Percentiles rank a stretch among this genome's conserved stretches.
Conservation (phyloP, 2,888 invertebrate species). For the Meliscaeva auricollis region DNA sequence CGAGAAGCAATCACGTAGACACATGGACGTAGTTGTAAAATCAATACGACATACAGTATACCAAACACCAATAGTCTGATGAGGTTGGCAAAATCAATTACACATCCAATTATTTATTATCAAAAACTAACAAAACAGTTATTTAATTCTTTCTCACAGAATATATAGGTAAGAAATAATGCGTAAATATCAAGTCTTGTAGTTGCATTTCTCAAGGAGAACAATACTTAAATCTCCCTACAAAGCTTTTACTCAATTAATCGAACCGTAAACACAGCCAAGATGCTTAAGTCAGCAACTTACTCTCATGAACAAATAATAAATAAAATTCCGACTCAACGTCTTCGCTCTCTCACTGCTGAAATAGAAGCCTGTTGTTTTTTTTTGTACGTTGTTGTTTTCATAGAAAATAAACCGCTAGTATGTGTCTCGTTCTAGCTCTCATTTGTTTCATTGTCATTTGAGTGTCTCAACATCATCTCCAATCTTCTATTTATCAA, state of each 20-base stretch:
- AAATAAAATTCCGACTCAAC: conserved; percentile 34
- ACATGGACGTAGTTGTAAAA: neutral
- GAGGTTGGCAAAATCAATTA: neutral
- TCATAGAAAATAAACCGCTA: conserved; percentile 4
- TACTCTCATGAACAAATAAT: neutral
- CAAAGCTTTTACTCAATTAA: conserved; percentile 39
- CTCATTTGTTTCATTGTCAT: neutral
- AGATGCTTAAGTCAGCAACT: conserved; percentile 33
- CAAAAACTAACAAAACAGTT: neutral
- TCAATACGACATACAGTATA: neutral
- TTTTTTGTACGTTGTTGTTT: neutral
- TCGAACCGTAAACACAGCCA: conserved; percentile 40
- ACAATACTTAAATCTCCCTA: conserved; percentile 9
- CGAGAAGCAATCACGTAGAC: neutral
- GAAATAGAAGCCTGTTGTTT: neutral
- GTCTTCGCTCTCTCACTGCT: conserved; percentile 16
- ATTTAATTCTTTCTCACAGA: no score
- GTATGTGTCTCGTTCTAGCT: conserved; percentile 23
- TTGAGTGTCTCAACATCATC: conserved; percentile 12
- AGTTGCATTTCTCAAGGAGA: no score
- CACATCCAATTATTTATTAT: neutral
- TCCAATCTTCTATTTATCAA: conserved; percentile 13
- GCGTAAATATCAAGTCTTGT: no score
- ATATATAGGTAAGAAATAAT: no score
- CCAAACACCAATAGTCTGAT: neutral